A percentile compares a stretch with the other conserved stretches of the same genome.
Evolutionary conservation across 2,113 vertebrate genomes (phyloP).

Genomic region (Arizona elegans): DNA sequence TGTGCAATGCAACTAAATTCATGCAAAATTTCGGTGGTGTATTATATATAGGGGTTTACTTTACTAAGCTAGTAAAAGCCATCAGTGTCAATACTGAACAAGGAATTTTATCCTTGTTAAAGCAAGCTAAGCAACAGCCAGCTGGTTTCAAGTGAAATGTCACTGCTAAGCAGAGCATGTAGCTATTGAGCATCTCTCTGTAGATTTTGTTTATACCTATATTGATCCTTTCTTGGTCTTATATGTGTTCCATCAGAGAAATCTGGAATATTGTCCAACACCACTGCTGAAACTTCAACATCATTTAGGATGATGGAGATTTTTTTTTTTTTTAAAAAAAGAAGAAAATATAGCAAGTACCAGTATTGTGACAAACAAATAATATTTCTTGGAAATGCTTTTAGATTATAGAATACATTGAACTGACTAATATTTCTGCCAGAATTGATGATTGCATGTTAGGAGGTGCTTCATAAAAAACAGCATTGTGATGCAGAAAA

Average conservation of each 20-base stretch:
- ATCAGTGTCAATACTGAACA: neutral
- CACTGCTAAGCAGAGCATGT: neutral
- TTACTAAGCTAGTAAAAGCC: neutral
- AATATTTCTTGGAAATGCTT: neutral
- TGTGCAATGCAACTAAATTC: neutral
- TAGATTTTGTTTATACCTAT: neutral
- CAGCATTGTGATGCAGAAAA: neutral
- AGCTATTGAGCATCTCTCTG: neutral
- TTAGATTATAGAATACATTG: neutral
- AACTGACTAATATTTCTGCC: neutral
- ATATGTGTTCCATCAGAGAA: neutral
- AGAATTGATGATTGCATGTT: neutral
- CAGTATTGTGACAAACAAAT: neutral
- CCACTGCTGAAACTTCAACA: conserved; percentile 1
- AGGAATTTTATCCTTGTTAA: neutral
- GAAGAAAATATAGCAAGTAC: neutral
- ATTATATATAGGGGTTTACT: neutral
- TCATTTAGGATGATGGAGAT: neutral
- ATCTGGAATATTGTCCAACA: conserved; percentile 4
- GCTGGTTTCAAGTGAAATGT: neutral
- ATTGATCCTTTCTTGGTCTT: conserved; percentile 7
- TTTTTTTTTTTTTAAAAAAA: neutral
- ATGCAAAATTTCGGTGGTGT: neutral
- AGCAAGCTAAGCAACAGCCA: neutral
- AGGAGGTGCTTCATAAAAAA: neutral